Evolutionary conservation across 2,113 vertebrate genomes (phyloP), one percentile per base, ranked within the genome.

Genomic region (Echinops telfairi): DNA sequence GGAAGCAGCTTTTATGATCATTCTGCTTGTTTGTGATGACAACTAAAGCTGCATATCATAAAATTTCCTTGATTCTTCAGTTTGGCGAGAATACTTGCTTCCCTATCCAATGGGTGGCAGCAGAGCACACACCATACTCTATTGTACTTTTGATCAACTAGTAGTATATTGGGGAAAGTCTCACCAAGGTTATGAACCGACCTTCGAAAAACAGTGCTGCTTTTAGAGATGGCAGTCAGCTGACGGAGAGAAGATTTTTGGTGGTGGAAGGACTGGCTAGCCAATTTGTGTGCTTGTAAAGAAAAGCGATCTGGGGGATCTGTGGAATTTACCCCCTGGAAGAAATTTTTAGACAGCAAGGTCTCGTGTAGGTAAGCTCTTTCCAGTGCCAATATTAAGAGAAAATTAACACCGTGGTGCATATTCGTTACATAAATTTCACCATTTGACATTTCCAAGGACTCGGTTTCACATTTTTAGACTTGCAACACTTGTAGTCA

Each of bases 71-170:
- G 36, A 40, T 91, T 89, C 40, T 70, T 3, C 76, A 25, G n/a
- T 90, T 88, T 76, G 70, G n/a, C 64, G 43, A 64, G 66, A 93
- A 71, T 83, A 73, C 27, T 92, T 96, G 70, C 64, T 88, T 27
- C 62, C 16, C n/a, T 85, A 9, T 82, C 94, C 88, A 83, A 89
- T 90, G 83, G 92, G 92, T 96, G 88, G 88, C 88, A 96, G 92
- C 88, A 95, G 83, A 94, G 90, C 36, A 79, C 77, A 93, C 20
- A 64, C 17, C 36, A 64, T 94, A 33, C 38, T 96, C 77, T 36
- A 33, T 17, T 17, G 20, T 86, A 31, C n/a, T 93, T 81, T 60
- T 81, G 60, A 73, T 88, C 36, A 58, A 31, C 77, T 83, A 85
- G 4, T 73, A 66, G 62, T 83, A 71, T 27, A 12, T 58, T 71